These are phyloP conservation scores for Rhagoletis pomonella DNA, from an alignment of 1,140 invertebrate species.

Conservation along the genomic window DNA sequence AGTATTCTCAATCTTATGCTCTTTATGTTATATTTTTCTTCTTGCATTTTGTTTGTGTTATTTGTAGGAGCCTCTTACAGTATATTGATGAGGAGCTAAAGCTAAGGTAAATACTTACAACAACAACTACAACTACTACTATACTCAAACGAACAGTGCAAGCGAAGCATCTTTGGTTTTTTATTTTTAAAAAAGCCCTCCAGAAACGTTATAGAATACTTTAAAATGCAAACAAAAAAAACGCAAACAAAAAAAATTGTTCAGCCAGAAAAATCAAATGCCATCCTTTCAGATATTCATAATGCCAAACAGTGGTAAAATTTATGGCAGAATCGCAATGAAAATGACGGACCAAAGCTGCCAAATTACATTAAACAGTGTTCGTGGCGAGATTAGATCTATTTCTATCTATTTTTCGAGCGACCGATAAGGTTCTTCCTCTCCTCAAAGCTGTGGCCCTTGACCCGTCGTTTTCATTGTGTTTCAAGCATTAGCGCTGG, in stretches of 20 bases:
- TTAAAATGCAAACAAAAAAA: background rate
- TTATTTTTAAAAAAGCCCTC: no score
- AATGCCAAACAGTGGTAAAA: background rate
- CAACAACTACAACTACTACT: conserved; percentile 44
- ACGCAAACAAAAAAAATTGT: no score
- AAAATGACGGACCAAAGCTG: background rate
- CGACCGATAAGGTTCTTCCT: no score
- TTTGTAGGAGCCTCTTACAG: conserved; percentile 95
- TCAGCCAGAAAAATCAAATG: no score
- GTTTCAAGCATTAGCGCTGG: no score
- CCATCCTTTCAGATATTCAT: background rate
- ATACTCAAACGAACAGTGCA: conserved; percentile 14
- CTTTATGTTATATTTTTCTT: conserved; percentile 46
- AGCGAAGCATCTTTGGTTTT: background rate
- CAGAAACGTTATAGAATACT: no score
- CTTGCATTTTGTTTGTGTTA: conserved; percentile 52
- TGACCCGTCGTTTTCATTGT: no score
- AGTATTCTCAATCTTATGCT: conserved; percentile 39
- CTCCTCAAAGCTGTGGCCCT: no score
- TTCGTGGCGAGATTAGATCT: no score
- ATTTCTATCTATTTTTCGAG: no score
- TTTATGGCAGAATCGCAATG: background rate
- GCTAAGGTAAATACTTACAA: conserved; percentile 85
- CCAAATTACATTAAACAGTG: no score
- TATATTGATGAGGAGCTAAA: conserved; percentile 98